Conservation (phyloP, 1,140 invertebrate species). For the Drosophila kohkoa region DNA sequence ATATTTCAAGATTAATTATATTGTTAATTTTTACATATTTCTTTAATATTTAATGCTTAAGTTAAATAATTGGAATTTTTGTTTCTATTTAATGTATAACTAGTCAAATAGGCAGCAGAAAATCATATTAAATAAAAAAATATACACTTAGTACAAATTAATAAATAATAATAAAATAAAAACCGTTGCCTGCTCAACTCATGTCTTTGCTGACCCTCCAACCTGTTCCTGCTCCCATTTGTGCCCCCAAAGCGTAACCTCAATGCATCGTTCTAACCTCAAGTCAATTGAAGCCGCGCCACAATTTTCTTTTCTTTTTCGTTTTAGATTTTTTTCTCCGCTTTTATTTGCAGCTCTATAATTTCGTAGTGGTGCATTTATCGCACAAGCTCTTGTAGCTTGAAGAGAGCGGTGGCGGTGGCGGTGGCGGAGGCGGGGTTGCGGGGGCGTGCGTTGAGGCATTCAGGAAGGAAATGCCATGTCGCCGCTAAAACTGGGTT, state of each 20-base stretch:
- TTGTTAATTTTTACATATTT: too few relatives aligned
- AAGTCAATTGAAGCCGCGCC: slow-evolving; percentile 37
- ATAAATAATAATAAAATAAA: too few relatives aligned
- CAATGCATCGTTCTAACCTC: not conserved
- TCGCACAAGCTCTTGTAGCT: slow-evolving; percentile 46
- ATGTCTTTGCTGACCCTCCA: slow-evolving; percentile 40
- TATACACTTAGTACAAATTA: too few relatives aligned
- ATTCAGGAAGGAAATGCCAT: slow-evolving; percentile 78
- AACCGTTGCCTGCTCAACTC: slow-evolving; percentile 34
- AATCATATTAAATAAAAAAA: too few relatives aligned
- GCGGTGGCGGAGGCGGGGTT: too few relatives aligned
- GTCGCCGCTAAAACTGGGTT: slow-evolving; percentile 81
- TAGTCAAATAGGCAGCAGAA: too few relatives aligned
- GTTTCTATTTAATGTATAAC: too few relatives aligned
- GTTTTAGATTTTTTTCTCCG: slow-evolving; percentile 32
- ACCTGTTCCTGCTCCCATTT: not conserved
- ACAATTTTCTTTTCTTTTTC: slow-evolving; percentile 15
- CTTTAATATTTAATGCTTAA: too few relatives aligned
- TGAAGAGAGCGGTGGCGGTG: not conserved
- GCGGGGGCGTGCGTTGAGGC: slow-evolving; percentile 16
- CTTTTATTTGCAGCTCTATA: slow-evolving; percentile 42
- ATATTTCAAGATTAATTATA: too few relatives aligned
- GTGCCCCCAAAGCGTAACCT: slow-evolving; percentile 24
- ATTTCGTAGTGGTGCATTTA: slow-evolving; percentile 66
- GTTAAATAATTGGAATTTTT: too few relatives aligned